Evolutionary conservation across 2,797 vertebrate genomes (phyloP), one percentile per base, ranked within the genome.

Genomic region (Rousettus madagascariensis): DNA sequence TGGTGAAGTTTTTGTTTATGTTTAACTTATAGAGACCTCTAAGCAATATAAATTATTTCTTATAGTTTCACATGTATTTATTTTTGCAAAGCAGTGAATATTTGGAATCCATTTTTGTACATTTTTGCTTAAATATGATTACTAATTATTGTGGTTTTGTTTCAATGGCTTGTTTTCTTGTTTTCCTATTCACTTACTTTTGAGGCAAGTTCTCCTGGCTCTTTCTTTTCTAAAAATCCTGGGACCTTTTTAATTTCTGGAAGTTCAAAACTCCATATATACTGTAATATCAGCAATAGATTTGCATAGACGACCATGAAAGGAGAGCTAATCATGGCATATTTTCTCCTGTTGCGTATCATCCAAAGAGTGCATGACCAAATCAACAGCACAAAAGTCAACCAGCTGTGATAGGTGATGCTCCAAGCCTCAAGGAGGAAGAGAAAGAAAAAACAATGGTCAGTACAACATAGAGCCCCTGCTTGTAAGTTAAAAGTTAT

Each of bases 311-410:
- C 98, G 55, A 99, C 99, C 99, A 99, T 99, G 98, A 99, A 99
- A 1, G 99, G 99, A 1, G 99, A 99, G 28, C 99, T 99, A 95
- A 99, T 98, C 99, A 99, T 99, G 93, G 99, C 99, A 0, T 99
- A 99, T 85, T 99, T 99, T 95, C 99, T 98, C 86, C 99, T 97
- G 98, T 99, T 99, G 46, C 99, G 98, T 96, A 99, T 99, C 99
- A 99, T 99, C 99, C 99, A 99, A 82, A 99, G 97, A 2, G 98
- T 98, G 74, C 99, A 99, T 0, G 99, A 99, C 99, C 99, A 99
- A 79, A 99, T 99, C 92, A 99, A 97, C 86, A 99, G 98, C 68
- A 99, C 99, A 57, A 99, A 99, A 6, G 99, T 99, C 96, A 99
- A 96, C 99, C 99, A 99, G 98, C 99, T 99, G 97, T 99, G 99